Percentiles rank a stretch among this genome's conserved stretches.
Evolutionary conservation across 2,113 vertebrate species (phyloP).

Genomic region (Alligator mississippiensis): DNA sequence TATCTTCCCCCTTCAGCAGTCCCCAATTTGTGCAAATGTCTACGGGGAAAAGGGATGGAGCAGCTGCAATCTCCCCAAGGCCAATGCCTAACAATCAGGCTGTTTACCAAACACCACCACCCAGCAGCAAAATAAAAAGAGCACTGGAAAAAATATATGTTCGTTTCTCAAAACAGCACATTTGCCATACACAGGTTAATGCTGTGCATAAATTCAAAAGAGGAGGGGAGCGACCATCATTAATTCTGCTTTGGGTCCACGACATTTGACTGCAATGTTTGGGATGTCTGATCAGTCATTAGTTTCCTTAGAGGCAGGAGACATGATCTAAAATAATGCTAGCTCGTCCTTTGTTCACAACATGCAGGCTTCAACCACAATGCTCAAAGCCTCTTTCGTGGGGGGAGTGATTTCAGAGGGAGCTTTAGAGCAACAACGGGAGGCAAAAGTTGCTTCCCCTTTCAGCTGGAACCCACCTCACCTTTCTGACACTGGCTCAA

Average conservation of each 20-base stretch:
- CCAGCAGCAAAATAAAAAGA: conserved; percentile 59
- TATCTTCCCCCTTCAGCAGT: conserved; percentile 73
- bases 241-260: not conserved
- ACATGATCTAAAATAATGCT: not conserved
- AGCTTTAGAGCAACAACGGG: not conserved
- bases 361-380: not conserved
- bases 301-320: not conserved
- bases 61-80: conserved; percentile 75
- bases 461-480: conserved; percentile 46
- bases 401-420: not conserved
- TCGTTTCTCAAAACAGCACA: not conserved
- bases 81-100: conserved; percentile 65
- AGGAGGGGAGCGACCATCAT: accelerated
- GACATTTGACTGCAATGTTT: not conserved
- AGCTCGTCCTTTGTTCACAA: not conserved
- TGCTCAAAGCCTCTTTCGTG: conserved; percentile 11
- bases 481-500: conserved; percentile 38
- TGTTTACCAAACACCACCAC: conserved; percentile 79
- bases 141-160: not conserved
- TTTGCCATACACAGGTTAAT: not conserved
- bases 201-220: not conserved
- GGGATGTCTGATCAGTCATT: not conserved
- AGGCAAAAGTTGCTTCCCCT: conserved; percentile 52
- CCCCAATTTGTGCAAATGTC: conserved; percentile 49
- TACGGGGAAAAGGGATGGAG: conserved; percentile 67